Evolutionary conservation across 2,888 invertebrate genomes (phyloP), one percentile per base, ranked within the genome.

Genomic region (Catocala nupta): DNA sequence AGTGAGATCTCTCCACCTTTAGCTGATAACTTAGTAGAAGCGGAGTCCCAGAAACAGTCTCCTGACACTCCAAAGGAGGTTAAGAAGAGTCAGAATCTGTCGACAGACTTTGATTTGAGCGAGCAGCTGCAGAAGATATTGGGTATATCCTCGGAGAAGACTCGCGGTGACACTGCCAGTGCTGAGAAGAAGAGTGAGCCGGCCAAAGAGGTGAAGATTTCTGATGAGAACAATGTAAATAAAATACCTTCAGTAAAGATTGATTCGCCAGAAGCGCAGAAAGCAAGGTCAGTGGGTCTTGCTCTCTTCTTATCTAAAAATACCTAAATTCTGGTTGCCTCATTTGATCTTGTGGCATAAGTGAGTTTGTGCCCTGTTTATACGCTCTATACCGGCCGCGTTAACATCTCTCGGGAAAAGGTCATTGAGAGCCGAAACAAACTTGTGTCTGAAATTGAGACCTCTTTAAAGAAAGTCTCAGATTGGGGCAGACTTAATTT

Each of bases 111-210:
- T 65, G 94, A 94, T 77, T 77, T 94, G 0, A 94, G 94, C 60
- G 94, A 94, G 62, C 94, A 94, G 63, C 71, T 94, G 74, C 94
- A 94, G 80, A 94, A 94, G 69, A 94, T 94, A 63, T 75, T 94
- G 9, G 94, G 94, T 10, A 94, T 94, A 43, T 90, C 94, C 0
- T 89, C 94, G 5, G 94, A 94, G 70, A 94, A 94, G 68, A 90
- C 93, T 0, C 81, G 93, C 0, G 84, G 83, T 0, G 92, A 91
- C 7, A 72, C 73, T 0, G 70, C 81, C 13, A 86, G 71, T 70
- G 77, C 70, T 0, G 94, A 94, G 63, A 90, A 90, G 71, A 92
- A 91, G 71, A 80, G 71, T 51, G 94, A 94, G 44, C 84, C 86
- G 0, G 80, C 66, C 0, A 93, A 92, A 55, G 93, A 93, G 70